These are phyloP conservation scores for Pandemis cinnamomeana DNA, from an alignment of 2,888 invertebrate species.

Conservation along the genomic window DNA sequence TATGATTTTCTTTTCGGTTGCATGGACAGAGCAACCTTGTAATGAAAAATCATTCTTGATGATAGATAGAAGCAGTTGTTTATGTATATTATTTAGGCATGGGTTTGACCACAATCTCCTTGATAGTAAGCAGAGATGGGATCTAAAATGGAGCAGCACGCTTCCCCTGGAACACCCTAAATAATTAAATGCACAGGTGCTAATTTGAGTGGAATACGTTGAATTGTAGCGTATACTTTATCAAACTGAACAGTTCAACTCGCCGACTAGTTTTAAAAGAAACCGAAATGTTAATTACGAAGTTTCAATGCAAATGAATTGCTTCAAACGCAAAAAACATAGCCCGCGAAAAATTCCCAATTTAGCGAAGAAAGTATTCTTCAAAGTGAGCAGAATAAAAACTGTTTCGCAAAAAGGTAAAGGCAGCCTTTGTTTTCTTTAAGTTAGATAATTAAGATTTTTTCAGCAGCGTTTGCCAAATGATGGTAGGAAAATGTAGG, in stretches of 20 bases:
- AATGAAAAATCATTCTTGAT: too few species aligned
- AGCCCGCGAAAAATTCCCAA: slow-evolving; percentile 58
- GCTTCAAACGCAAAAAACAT: slow-evolving; percentile 60
- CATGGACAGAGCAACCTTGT: too few species aligned
- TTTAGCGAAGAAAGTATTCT: slow-evolving; percentile 48
- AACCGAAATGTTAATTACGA: slow-evolving; percentile 57
- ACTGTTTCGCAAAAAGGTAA: slow-evolving; percentile 60
- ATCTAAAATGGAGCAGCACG: too few species aligned
- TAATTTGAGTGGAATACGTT: neutral
- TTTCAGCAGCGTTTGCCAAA: slow-evolving; percentile 59
- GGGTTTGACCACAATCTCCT: too few species aligned
- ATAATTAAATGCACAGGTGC: too few species aligned
- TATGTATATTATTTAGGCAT: too few species aligned
- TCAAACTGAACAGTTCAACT: neutral
- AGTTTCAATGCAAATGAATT: slow-evolving; percentile 70
- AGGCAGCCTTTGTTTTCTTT: slow-evolving; percentile 69
- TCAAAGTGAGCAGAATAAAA: slow-evolving; percentile 45
- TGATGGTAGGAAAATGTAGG: slow-evolving; percentile 62
- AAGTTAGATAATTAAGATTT: slow-evolving; percentile 76
- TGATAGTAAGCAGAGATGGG: too few species aligned
- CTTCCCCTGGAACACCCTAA: too few species aligned
- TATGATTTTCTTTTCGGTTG: too few species aligned
- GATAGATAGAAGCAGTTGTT: too few species aligned
- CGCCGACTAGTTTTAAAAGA: slow-evolving; percentile 4
- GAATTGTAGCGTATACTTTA: neutral